A percentile compares a stretch with the other conserved stretches of the same genome.
Evolutionary conservation across 2,888 invertebrate genomes (phyloP).

Genomic region (Cataglyphis livida): DNA sequence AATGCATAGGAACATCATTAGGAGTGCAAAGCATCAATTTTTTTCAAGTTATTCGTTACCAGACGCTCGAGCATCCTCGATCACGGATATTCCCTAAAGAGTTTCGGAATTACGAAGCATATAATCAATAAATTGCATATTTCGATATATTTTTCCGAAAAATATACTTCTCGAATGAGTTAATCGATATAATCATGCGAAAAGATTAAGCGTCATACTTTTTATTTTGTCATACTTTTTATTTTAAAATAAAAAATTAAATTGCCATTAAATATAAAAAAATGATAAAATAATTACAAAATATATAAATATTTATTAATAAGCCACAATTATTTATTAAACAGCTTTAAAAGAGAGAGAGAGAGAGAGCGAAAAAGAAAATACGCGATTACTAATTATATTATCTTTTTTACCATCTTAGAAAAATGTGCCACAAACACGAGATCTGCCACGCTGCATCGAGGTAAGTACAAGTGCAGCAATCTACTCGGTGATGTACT

Average conservation of each 20-base stretch:
- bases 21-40: not conserved
- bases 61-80: not conserved
- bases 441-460: not conserved
- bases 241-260: not conserved
- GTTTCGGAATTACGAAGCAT: not conserved
- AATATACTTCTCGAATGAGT: not conserved
- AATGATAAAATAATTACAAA: not conserved
- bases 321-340: not conserved
- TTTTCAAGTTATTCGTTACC: not conserved
- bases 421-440: not conserved
- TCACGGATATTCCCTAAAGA: not conserved
- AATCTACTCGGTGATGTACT: conserved; percentile 11
- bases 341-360: not conserved
- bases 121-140: not conserved
- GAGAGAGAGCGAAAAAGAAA: not conserved
- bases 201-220: not conserved
- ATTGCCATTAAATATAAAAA: not conserved
- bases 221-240: too few relatives aligned
- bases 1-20: conserved; percentile 18
- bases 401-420: not conserved
- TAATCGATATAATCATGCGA: not conserved
- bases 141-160: not conserved
- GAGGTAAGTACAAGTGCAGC: not conserved
- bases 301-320: not conserved
- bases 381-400: not conserved